These are phyloP conservation scores for Gouania willdenowi DNA, from an alignment of 2,797 vertebrate genomes.

Conservation along the genomic window DNA sequence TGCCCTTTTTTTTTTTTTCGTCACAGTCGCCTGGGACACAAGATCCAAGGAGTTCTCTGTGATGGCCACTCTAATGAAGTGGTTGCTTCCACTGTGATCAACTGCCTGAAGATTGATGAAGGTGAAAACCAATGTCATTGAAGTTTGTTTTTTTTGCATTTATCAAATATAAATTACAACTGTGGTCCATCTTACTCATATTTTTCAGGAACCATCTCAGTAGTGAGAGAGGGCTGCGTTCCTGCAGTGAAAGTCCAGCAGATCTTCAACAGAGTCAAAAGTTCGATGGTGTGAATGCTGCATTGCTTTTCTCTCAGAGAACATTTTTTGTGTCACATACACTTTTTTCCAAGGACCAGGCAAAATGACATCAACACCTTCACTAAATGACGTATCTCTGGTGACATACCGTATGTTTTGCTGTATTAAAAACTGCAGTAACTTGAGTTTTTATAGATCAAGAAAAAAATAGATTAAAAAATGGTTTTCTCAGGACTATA, in stretches of 20 bases:
- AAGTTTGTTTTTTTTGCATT: too few relatives aligned
- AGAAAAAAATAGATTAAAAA: too few relatives aligned
- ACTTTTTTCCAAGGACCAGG: too few relatives aligned
- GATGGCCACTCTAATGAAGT: conserved; percentile 85
- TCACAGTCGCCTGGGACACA: conserved; percentile 81
- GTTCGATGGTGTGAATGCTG: conserved; percentile 48
- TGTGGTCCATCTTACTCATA: neutral
- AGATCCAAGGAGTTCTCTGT: conserved; percentile 86
- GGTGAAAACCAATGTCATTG: too few relatives aligned
- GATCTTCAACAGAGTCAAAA: conserved; percentile 83
- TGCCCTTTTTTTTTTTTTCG: conserved; percentile 3
- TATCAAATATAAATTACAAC: too few relatives aligned
- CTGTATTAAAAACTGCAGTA: too few relatives aligned
- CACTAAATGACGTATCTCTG: too few relatives aligned
- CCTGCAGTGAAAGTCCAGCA: conserved; percentile 77
- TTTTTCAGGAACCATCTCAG: conserved; percentile 77
- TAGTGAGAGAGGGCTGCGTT: conserved; percentile 85
- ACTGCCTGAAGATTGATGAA: conserved; percentile 84
- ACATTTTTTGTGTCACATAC: too few relatives aligned
- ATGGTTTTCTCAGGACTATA: too few relatives aligned
- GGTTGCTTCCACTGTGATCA: conserved; percentile 85
- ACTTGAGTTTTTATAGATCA: too few relatives aligned
- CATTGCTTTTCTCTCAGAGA: neutral
- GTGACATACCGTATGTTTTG: too few relatives aligned
- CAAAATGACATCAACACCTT: too few relatives aligned